These are phyloP conservation scores for Aurelia aurita DNA, from an alignment of 30 jellyfish, hydroid and myxozoan species.

Conservation along the genomic window DNA sequence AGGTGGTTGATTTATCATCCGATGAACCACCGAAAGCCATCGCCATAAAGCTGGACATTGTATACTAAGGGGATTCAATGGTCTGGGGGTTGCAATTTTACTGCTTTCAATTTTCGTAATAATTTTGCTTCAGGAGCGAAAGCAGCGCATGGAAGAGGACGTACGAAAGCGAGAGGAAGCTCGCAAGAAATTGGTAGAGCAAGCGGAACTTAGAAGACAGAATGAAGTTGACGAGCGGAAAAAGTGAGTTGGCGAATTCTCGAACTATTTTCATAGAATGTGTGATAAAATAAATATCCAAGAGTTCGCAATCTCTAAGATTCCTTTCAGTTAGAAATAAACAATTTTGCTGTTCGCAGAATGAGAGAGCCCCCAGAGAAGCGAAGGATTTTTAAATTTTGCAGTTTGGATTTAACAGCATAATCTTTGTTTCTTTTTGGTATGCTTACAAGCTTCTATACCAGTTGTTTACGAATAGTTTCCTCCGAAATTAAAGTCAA, in stretches of 20 bases:
- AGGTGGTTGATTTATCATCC: too few species aligned
- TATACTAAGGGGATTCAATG: background rate
- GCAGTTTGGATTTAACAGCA: too few species aligned
- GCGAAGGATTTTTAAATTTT: too few species aligned
- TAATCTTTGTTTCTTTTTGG: too few species aligned
- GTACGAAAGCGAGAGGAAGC: conserved; percentile 48
- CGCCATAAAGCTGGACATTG: background rate
- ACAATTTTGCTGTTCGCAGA: too few species aligned
- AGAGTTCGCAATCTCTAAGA: background rate
- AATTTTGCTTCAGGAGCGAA: conserved; percentile 56
- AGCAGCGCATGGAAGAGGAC: conserved; percentile 69
- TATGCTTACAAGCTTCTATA: too few species aligned
- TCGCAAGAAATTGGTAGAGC: conserved; percentile 62
- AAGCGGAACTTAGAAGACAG: conserved; percentile 69
- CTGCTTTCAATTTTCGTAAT: background rate
- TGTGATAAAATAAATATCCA: background rate
- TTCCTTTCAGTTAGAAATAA: too few species aligned
- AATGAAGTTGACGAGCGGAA: conserved; percentile 65
- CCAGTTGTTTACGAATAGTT: too few species aligned
- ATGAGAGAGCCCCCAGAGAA: too few species aligned
- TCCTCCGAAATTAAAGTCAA: too few species aligned
- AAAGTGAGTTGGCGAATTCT: conserved; percentile 33
- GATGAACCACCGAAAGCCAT: too few species aligned
- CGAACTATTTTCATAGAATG: background rate
- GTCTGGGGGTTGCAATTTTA: background rate